These are phyloP conservation scores for Pelodiscus sinensis DNA, from an alignment of 2,113 vertebrate species.

Conservation along the genomic window DNA sequence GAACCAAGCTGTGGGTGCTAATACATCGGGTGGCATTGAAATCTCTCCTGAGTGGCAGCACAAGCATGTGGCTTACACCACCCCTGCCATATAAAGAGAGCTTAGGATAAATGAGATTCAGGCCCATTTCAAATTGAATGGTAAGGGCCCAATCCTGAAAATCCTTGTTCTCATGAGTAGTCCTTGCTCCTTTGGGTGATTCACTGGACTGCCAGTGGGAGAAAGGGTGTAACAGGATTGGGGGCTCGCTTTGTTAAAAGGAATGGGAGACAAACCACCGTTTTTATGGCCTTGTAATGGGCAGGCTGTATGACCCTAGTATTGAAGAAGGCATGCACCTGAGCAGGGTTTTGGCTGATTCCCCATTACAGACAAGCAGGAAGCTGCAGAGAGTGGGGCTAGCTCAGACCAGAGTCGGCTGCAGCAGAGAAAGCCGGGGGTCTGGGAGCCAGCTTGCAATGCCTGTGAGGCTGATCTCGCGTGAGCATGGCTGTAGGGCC, in stretches of 20 bases:
- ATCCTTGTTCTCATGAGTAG: background rate
- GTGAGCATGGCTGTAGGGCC: background rate
- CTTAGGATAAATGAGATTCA: background rate
- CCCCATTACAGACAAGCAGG: background rate
- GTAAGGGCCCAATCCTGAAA: too few relatives aligned
- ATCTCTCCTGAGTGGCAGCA: too few relatives aligned
- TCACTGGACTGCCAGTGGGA: too few relatives aligned
- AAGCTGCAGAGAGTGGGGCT: background rate
- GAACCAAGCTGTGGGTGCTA: too few relatives aligned
- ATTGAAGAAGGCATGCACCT: background rate
- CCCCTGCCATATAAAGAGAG: background rate
- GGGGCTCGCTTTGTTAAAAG: background rate
- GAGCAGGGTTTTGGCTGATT: background rate
- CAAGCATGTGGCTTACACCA: background rate
- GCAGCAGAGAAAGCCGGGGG: background rate
- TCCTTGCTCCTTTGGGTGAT: background rate
- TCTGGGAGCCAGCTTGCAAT: background rate
- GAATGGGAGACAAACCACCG: background rate
- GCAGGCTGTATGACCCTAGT: background rate
- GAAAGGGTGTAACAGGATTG: background rate
- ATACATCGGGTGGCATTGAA: too few relatives aligned
- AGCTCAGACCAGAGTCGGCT: background rate
- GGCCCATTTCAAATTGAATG: background rate
- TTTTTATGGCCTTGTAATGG: background rate
- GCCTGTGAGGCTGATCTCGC: background rate